Conservation (phyloP, 2,888 invertebrate genomes). For the Epinotia nisella region DNA sequence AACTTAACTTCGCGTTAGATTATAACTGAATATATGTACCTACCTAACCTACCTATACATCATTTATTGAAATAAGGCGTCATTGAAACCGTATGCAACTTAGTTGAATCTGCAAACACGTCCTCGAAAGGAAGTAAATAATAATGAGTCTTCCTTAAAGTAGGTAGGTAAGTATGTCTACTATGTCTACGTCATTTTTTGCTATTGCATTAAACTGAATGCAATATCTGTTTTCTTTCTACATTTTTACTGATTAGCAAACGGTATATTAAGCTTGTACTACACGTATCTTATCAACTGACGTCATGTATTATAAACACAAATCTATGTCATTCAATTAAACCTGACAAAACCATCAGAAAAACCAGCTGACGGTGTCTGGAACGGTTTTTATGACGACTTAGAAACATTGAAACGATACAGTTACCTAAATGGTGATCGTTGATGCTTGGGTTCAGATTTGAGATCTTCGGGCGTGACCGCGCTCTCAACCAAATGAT, state of each 20-base stretch:
- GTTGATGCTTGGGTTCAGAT: conserved; percentile 36
- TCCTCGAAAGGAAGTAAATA: conserved; percentile 7
- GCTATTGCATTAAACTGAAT: too few relatives aligned
- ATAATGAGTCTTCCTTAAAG: neutral
- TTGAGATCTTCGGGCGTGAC: conserved; percentile 61
- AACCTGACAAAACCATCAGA: conserved; percentile 27
- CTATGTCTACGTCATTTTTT: too few relatives aligned
- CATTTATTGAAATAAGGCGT: neutral
- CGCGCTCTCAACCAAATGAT: conserved; percentile 74
- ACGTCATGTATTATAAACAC: conserved; percentile 28
- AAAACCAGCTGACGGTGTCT: conserved; percentile 24
- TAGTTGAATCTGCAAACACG: neutral
- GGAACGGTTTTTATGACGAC: conserved; percentile 38
- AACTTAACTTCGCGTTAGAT: conserved; percentile 46
- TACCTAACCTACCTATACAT: neutral
- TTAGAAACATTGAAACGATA: conserved; percentile 31
- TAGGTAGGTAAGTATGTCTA: too few relatives aligned
- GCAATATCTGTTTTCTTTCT: neutral
- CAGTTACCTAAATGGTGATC: conserved; percentile 41
- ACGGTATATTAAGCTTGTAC: neutral
- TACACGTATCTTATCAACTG: conserved; percentile 32
- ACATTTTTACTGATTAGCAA: neutral
- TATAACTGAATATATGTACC: neutral
- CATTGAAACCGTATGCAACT: neutral
- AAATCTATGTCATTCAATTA: conserved; percentile 31